phyloP scores from a whole-genome alignment of 2,888 invertebrate genomes.

The Myopa tessellatipennis region DNA sequence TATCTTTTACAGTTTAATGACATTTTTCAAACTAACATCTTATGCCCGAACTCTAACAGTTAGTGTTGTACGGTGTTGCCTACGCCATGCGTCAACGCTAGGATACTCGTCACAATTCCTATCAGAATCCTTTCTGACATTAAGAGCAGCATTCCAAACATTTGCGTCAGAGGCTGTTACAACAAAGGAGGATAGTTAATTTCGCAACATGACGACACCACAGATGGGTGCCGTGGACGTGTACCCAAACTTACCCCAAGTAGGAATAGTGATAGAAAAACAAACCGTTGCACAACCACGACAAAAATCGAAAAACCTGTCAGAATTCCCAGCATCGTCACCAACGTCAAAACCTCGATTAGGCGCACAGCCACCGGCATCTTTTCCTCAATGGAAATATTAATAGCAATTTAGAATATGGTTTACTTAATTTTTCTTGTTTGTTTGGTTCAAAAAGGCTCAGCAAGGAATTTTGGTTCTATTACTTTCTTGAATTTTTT shows the following conservation, averaged over 20 bases:
- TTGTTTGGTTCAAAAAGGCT: constrained; percentile 21
- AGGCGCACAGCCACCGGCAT: constrained; percentile 57
- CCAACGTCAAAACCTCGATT: constrained; percentile 53
- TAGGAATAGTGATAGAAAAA: constrained; percentile 49
- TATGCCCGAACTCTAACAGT: neutral
- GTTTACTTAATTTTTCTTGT: constrained; percentile 31
- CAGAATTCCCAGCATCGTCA: constrained; percentile 53
- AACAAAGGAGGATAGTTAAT: neutral
- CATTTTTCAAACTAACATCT: neutral
- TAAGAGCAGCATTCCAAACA: constrained; percentile 45
- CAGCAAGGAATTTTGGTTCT: constrained; percentile 30
- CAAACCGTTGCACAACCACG: constrained; percentile 51
- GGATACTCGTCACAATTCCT: constrained; percentile 45
- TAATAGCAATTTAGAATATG: constrained; percentile 30
- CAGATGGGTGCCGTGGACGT: neutral
- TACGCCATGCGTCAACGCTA: constrained; percentile 45
- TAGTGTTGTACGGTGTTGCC: constrained; percentile 37
- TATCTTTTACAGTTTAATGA: neutral
- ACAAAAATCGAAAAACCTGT: constrained; percentile 54
- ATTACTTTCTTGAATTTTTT: constrained; percentile 35
- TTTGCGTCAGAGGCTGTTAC: constrained; percentile 48
- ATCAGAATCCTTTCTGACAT: constrained; percentile 50
- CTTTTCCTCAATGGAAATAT: constrained; percentile 21
- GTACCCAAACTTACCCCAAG: constrained; percentile 49
- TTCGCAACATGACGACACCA: neutral